Evolutionary conservation across 1,140 invertebrate species (phyloP).

Genomic region (Plutomurus gul): DNA sequence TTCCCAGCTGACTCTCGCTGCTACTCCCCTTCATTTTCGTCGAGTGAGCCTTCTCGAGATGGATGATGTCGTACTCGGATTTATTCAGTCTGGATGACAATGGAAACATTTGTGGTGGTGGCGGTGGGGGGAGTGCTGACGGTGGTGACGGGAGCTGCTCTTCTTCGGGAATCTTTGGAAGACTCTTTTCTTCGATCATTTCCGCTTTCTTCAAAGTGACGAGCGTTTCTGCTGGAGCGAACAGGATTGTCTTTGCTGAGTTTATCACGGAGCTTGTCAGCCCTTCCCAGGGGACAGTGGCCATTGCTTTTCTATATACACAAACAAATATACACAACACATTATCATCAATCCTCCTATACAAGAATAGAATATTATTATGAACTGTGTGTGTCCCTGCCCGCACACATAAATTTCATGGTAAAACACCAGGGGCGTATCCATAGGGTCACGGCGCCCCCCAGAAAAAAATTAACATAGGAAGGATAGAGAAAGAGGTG

Average conservation of each 20-base stretch:
- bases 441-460: no score
- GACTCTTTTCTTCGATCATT: conserved; percentile 45
- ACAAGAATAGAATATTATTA: no score
- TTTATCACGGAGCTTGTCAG: conserved; percentile 38
- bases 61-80: conserved; percentile 40
- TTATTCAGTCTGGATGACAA: conserved; percentile 41
- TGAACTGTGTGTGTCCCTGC: no score
- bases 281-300: conserved; percentile 39
- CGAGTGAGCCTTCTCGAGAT: conserved; percentile 14
- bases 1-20: conserved; percentile 1
- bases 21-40: neutral
- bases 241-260: conserved; percentile 49
- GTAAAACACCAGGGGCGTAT: no score
- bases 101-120: conserved; percentile 22
- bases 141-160: conserved; percentile 34
- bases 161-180: conserved; percentile 46
- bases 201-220: conserved; percentile 36
- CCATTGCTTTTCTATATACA: neutral
- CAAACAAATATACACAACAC: neutral
- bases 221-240: conserved; percentile 39
- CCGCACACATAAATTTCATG: no score
- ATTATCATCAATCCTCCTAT: no score
- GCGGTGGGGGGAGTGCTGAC: conserved; percentile 31
- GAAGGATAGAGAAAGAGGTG: no score
- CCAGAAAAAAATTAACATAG: no score